Evolutionary conservation across 2,797 vertebrate genomes (phyloP), one percentile per base, ranked within the genome.

Genomic region (Sebastolobus altivelis): DNA sequence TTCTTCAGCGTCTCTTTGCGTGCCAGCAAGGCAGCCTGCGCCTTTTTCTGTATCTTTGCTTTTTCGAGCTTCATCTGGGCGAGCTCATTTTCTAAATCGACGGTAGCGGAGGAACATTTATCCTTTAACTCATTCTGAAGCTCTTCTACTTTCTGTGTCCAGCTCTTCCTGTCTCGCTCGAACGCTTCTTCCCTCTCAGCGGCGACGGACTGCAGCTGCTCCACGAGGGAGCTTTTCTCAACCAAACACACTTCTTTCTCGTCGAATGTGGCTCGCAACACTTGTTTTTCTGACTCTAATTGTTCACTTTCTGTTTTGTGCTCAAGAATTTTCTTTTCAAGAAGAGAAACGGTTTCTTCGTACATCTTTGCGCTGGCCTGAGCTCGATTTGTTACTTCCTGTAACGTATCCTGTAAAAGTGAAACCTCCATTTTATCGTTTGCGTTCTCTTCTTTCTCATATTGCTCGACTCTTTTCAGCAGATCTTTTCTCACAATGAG

Each of bases 401-500:
- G 68, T 49, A 97, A 22, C 29, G 91, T 86, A 6, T 92, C 84
- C 35, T 90, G 88, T 33, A 97, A 75, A 55, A 83, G 84, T 12
- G 91, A 92, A 16, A 90, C 63, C 77, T 95, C 94, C 3, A 79
- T 84, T 69, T 90, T 93, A 59, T 79, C 91, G 54, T 89, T 92
- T 1, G 81, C 25, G 69, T 87, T 92, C 31, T 95, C 94, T 72
- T 94, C 93, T 6, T 87, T 93, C 29, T 97, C 96, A 52, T 95
- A 88, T 8, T 92, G 94, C 38, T 95, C 95, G 3, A 97, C 88
- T 81, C 95, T 97, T 37, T 95, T 96, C 82, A 97, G 78, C 54
- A 98, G 90, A 16, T 98, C 96, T 83, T 97, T 97, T 40, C 97
- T 95, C 16, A 97, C 63, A 27, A 97, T 62, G 33, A 97, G 89